phyloP scores from a whole-genome alignment of 1,140 invertebrate species.

The Acromyrmex charruanus region DNA sequence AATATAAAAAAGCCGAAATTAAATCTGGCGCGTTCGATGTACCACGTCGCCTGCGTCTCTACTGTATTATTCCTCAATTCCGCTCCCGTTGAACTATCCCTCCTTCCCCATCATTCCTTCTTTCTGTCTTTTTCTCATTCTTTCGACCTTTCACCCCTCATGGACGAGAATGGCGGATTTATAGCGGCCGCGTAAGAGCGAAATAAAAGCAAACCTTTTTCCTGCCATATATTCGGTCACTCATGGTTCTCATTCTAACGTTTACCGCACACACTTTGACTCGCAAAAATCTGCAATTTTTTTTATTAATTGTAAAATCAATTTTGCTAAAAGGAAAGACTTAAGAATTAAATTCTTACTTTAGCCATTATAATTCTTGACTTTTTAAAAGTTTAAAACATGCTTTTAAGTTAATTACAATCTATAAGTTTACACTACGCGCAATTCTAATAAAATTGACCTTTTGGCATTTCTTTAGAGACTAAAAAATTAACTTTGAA shows the following conservation, averaged over 20 bases:
- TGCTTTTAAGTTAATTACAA: not conserved
- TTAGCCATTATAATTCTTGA: not conserved
- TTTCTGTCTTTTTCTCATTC: slow-evolving; percentile 15
- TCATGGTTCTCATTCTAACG: slow-evolving; percentile 42
- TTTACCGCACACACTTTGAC: slow-evolving; percentile 40
- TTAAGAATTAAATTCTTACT: not conserved
- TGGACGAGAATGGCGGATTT: slow-evolving; percentile 47
- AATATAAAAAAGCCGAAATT: slow-evolving; percentile 61
- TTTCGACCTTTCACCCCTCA: slow-evolving; percentile 21
- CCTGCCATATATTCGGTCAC: slow-evolving; percentile 24
- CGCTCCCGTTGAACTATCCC: not conserved
- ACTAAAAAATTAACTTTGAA: not conserved
- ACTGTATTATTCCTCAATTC: slow-evolving; percentile 59
- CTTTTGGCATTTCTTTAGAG: not conserved
- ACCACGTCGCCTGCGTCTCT: slow-evolving; percentile 21
- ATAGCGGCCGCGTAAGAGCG: slow-evolving; percentile 43
- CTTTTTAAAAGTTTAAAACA: not conserved
- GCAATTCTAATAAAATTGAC: not conserved
- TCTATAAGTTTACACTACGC: not conserved
- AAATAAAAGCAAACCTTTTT: slow-evolving; percentile 50
- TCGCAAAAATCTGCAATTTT: not conserved
- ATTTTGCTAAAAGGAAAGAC: not conserved
- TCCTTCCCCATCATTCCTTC: not conserved
- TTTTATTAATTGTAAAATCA: slow-evolving; percentile 7
- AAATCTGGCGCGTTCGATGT: slow-evolving; percentile 67